A percentile compares a stretch with the other conserved stretches of the same genome.
Evolutionary conservation across 2,113 vertebrate species (phyloP).

Genomic region (Ammodytes dubius): DNA sequence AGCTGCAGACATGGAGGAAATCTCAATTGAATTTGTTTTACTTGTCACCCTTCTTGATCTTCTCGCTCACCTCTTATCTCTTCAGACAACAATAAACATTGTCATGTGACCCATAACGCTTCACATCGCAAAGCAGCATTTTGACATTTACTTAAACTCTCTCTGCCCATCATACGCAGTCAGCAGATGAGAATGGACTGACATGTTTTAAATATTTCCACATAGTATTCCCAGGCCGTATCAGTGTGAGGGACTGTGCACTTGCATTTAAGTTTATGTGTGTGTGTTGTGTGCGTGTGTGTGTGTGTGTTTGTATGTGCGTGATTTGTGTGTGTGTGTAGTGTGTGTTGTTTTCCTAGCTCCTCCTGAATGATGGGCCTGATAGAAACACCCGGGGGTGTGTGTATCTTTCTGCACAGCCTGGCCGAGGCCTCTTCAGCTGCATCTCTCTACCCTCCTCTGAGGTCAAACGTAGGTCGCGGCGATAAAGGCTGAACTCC

Average conservation of each 20-base stretch:
- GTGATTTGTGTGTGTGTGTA: neutral
- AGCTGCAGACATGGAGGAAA: conserved; percentile 36
- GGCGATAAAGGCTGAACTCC: conserved; percentile 79
- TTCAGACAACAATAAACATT: conserved; percentile 40
- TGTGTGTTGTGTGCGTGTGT: neutral
- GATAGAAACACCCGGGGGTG: conserved; percentile 53
- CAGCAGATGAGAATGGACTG: neutral
- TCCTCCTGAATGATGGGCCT: conserved; percentile 62
- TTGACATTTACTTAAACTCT: conserved; percentile 64
- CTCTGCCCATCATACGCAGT: conserved; percentile 34
- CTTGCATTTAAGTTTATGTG: neutral
- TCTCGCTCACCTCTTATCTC: conserved; percentile 8
- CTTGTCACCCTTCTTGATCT: conserved; percentile 25
- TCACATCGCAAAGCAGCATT: conserved; percentile 17
- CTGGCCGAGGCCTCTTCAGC: conserved; percentile 63
- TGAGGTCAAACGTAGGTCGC: conserved; percentile 78
- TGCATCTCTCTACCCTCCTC: conserved; percentile 69
- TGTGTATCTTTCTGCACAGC: conserved; percentile 46
- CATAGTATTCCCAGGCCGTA: neutral
- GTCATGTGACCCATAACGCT: neutral
- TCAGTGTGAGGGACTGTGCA: neutral
- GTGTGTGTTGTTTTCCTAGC: conserved; percentile 51
- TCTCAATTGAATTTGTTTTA: too few relatives aligned
- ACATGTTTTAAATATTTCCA: conserved; percentile 44
- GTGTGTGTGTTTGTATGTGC: neutral